Evolutionary conservation across 2,888 invertebrate species (phyloP).

Genomic region (Noctua fimbriata): DNA sequence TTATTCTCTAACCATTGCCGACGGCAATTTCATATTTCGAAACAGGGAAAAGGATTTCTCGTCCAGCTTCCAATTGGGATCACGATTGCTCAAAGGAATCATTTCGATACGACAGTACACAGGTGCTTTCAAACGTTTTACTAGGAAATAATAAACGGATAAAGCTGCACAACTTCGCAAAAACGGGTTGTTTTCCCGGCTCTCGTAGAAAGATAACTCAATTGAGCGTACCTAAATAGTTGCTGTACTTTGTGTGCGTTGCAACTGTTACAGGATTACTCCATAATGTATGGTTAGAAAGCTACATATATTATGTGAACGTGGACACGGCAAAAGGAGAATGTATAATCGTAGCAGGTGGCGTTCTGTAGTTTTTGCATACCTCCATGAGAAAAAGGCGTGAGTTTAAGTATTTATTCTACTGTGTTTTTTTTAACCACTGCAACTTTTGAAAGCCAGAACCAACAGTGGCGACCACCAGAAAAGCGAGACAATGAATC

Average conservation of each 20-base stretch:
- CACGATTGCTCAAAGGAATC: constrained; percentile 69
- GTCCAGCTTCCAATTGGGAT: constrained; percentile 67
- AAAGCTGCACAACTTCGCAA: background rate
- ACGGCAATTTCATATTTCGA: constrained; percentile 70
- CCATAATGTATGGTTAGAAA: background rate
- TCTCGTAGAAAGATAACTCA: background rate
- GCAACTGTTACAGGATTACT: background rate
- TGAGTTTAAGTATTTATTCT: background rate
- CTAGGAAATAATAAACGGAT: constrained; percentile 21
- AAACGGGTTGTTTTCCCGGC: background rate
- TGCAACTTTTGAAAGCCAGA: background rate
- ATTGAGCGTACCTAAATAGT: constrained; percentile 5
- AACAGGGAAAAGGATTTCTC: constrained; percentile 62
- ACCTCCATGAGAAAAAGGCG: background rate
- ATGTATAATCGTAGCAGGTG: background rate
- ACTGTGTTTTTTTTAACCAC: background rate
- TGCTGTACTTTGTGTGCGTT: background rate
- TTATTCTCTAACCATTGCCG: constrained; percentile 71
- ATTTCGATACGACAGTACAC: constrained; percentile 54
- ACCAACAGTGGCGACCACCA: background rate
- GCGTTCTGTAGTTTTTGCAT: background rate
- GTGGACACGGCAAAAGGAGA: background rate
- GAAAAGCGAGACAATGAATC: background rate
- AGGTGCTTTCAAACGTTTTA: constrained; percentile 48
- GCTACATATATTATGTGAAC: background rate